Base-by-base conservation (phyloP, 2,113 vertebrate species). In the Poecilia latipinna region DNA sequence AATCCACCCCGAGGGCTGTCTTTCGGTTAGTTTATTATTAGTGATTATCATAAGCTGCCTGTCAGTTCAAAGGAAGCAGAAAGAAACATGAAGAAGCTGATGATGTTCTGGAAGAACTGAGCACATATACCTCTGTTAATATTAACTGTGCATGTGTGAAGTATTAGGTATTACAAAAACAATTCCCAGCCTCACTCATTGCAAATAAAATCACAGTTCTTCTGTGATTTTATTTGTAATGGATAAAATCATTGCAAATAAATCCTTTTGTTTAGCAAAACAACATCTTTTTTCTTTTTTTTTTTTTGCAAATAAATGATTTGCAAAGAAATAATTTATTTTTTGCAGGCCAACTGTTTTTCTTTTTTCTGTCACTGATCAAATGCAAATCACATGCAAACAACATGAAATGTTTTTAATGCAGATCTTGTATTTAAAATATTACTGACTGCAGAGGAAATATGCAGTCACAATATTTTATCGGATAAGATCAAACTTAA, bases 11-110 rank as follows among this genome's bases (percentile, higher is more conserved):
- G 32, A 63, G 37, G 72, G 67, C 72, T 75, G 61, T 85, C 76
- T 48, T 84, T 75, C 31, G 74, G 71, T 78, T 80, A 48, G 80
- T 71, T 79, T 75, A 80, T 77, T 65, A 86, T 26, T 26, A 7
- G 44, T 61, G 69, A 67, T 44, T 48, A 65, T 67, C 37, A 65
- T 12, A 29, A 82, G 72, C 42, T 26, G 44, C 64, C 66, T 37
- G 60, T 80, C 51, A 8, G 51, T 57, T 57, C 51, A 57, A 57
- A 57, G 51, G 22, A 57, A 57, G 24, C 51, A 24, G 10, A 22
- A 24, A 57, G 22, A 22, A 54, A 54, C 22, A n/a, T 17, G 19
- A 17, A 54, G 51, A 22, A 57, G 51, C 17, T 48, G 44, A 19
- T 6, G 17, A 48, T 48, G 44, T 48, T 48, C 44, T 19, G 17